These are phyloP conservation scores for Podiceps cristatus DNA, from an alignment of 2,113 vertebrate genomes.

Conservation along the genomic window DNA sequence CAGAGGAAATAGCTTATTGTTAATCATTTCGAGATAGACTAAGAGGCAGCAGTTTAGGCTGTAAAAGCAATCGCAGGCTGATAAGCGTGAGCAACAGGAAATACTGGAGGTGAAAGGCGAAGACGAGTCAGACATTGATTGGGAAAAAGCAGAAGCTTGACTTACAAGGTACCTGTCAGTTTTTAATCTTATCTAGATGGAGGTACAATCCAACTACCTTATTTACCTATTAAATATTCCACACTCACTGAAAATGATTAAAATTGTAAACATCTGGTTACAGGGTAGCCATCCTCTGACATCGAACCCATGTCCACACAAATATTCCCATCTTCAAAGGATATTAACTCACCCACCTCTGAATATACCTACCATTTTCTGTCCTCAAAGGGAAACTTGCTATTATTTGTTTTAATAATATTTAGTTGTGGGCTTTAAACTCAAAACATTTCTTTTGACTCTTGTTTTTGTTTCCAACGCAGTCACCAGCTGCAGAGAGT, in stretches of 20 bases:
- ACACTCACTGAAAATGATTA: neutral
- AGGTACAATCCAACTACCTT: neutral
- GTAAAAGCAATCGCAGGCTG: neutral
- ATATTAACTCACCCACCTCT: neutral
- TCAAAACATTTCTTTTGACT: neutral
- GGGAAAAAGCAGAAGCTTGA: neutral
- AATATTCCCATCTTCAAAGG: neutral
- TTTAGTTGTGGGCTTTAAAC: neutral
- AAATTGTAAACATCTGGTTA: neutral
- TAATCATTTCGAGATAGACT: neutral
- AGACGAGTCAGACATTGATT: rapidly evolving
- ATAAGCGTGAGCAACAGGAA: neutral
- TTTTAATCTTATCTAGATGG: neutral
- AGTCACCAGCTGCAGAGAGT: neutral
- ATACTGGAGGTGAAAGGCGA: neutral
- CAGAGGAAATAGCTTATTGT: rapidly evolving
- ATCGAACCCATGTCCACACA: rapidly evolving
- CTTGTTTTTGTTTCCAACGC: neutral
- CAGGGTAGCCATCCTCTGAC: neutral
- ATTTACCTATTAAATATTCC: neutral
- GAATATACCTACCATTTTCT: neutral
- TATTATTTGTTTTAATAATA: neutral
- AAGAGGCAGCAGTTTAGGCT: neutral
- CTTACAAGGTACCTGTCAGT: neutral
- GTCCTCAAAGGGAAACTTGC: neutral